Conservation (phyloP, 2,888 invertebrate genomes). For the Drosophila infuscata region DNA sequence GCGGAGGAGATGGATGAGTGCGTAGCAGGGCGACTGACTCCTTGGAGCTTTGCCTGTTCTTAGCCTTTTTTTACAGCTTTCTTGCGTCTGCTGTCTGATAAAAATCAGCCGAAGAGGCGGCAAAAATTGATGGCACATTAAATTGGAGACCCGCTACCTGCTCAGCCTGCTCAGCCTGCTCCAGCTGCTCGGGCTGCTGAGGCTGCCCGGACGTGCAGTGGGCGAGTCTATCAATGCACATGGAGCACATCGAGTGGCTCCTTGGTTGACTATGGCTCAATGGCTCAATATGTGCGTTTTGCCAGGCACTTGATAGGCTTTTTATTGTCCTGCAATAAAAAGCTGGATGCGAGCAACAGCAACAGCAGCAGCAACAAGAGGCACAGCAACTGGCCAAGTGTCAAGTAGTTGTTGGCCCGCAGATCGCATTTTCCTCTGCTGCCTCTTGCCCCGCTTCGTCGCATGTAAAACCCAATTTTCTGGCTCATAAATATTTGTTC, state of each 20-base stretch:
- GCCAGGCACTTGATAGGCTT: conserved; percentile 60
- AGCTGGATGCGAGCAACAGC: conserved; percentile 3
- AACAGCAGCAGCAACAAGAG: not conserved
- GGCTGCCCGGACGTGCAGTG: conserved; percentile 43
- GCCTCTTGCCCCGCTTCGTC: not conserved
- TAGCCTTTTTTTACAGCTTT: conserved; percentile 59
- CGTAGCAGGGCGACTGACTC: conserved; percentile 7
- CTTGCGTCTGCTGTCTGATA: conserved; percentile 50
- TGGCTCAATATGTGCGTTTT: conserved; percentile 71
- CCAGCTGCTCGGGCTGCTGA: not conserved
- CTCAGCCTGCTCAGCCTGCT: not conserved
- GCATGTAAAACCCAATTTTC: conserved; percentile 69
- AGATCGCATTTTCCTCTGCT: not conserved
- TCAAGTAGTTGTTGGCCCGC: conserved; percentile 55
- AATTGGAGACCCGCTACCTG: conserved; percentile 53
- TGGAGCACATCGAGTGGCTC: conserved; percentile 41
- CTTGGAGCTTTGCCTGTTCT: conserved; percentile 30
- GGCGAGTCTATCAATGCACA: conserved; percentile 60
- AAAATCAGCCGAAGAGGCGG: conserved; percentile 48
- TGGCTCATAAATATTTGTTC: conserved; percentile 75
- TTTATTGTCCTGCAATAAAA: conserved; percentile 70
- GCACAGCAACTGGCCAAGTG: conserved; percentile 48
- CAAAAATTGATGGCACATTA: conserved; percentile 78
- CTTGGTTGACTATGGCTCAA: conserved; percentile 37
- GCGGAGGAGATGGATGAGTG: not conserved